A percentile compares a stretch with the other conserved stretches of the same genome.
Evolutionary conservation across 53 echinoderm and acorn worm species (phyloP).

Genomic region (Antedon mediterranea): DNA sequence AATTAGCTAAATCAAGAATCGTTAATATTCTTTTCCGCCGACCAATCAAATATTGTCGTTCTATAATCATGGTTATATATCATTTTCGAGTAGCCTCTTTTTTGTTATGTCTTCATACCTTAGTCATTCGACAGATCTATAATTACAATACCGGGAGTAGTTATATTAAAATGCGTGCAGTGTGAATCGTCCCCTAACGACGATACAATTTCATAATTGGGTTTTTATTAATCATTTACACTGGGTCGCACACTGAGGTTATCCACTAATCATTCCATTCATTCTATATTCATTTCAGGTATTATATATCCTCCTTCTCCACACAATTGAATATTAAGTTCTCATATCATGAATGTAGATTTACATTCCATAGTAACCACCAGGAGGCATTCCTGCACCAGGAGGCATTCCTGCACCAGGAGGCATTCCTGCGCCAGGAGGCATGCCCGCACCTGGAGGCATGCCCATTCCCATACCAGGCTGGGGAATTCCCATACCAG

Average conservation of each 20-base stretch:
- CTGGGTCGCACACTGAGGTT: no score
- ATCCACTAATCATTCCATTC: background rate
- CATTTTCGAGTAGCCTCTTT: no score
- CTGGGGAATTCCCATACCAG: slow-evolving; percentile 28
- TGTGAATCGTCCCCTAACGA: background rate
- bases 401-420: slow-evolving; percentile 28
- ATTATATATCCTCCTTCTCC: no score
- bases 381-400: slow-evolving; percentile 31
- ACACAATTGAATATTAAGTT: background rate
- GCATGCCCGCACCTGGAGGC: no score
- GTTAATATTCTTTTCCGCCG: no score
- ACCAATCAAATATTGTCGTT: no score
- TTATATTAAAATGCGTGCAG: background rate
- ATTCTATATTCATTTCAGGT: no score
- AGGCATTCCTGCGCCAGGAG: slow-evolving; percentile 61
- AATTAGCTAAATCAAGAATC: no score
- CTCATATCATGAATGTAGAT: background rate
- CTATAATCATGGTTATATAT: no score
- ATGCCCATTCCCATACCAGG: slow-evolving; percentile 20
- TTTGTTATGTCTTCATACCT: no score
- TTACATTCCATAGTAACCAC: slow-evolving; percentile 58
- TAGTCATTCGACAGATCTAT: background rate
- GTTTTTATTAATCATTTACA: background rate
- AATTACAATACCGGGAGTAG: background rate
- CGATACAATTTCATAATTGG: background rate